Evolutionary conservation across 1,140 invertebrate genomes (phyloP).

Genomic region (Mamestra configurata): DNA sequence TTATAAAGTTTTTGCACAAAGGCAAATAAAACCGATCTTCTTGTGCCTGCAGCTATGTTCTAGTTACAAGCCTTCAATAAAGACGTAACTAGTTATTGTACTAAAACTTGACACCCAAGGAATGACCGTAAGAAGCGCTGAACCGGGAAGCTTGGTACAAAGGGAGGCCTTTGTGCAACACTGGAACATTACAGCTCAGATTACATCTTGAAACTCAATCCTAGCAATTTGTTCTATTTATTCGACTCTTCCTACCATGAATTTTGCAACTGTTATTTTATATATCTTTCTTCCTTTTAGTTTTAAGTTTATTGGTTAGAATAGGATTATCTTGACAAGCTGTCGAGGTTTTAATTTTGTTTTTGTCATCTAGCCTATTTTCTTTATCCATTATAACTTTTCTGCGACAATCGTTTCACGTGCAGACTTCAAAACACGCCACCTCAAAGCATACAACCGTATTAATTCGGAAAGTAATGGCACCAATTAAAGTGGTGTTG

Average conservation of each 20-base stretch:
- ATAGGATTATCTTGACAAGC: neutral
- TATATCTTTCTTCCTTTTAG: neutral
- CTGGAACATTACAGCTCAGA: slow-evolving; percentile 36
- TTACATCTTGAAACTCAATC: slow-evolving; percentile 42
- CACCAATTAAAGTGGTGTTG: slow-evolving; percentile 2
- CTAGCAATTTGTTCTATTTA: slow-evolving; percentile 24
- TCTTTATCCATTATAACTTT: neutral
- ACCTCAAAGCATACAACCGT: neutral
- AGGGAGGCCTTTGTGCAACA: slow-evolving; percentile 39
- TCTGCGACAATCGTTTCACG: neutral
- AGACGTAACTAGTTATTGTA: slow-evolving; percentile 13
- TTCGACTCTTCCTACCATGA: slow-evolving; percentile 25
- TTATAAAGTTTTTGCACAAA: neutral
- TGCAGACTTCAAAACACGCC: slow-evolving; percentile 4
- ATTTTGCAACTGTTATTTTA: neutral
- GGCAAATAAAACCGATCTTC: neutral
- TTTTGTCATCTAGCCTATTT: neutral
- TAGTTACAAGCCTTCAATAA: slow-evolving; percentile 20
- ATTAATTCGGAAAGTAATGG: slow-evolving; percentile 7
- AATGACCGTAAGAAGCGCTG: slow-evolving; percentile 38
- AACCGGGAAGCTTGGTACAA: slow-evolving; percentile 37
- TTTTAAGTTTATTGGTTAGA: neutral
- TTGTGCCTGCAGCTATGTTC: neutral
- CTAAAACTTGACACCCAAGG: slow-evolving; percentile 37
- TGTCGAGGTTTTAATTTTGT: neutral